Percentiles rank a stretch among this genome's conserved stretches.
Evolutionary conservation across 2,888 invertebrate genomes (phyloP).

Genomic region (Phortica magna): DNA sequence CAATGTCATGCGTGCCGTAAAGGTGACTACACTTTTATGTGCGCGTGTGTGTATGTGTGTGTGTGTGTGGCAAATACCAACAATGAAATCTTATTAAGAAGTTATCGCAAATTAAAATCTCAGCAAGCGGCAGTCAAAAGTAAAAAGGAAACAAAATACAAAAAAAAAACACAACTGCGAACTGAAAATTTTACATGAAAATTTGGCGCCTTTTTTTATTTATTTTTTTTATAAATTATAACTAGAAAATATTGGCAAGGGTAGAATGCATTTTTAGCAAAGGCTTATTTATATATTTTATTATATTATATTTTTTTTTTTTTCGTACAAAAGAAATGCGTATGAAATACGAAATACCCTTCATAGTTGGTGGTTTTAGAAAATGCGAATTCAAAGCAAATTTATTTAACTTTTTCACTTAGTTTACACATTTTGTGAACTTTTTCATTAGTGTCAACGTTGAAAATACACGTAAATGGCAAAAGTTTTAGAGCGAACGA

Average conservation of each 20-base stretch:
- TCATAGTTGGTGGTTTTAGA: too few species aligned
- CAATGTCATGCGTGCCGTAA: conserved; percentile 21
- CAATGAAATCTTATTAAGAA: conserved; percentile 72
- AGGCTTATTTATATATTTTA: too few species aligned
- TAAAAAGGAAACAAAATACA: too few species aligned
- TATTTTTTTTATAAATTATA: too few species aligned
- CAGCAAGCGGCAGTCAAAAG: conserved; percentile 60
- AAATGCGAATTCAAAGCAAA: conserved; percentile 13
- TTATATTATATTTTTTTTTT: too few species aligned
- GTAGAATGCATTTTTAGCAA: too few species aligned
- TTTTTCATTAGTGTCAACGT: conserved; percentile 35
- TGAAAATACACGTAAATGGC: conserved; percentile 38
- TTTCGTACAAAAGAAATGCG: too few species aligned
- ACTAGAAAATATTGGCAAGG: too few species aligned
- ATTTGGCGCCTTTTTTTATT: too few species aligned
- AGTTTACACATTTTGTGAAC: conserved; percentile 42
- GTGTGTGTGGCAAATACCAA: conserved; percentile 43
- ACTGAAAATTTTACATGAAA: too few species aligned
- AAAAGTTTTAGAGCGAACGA: conserved; percentile 30
- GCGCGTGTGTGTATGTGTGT: conserved; percentile 36
- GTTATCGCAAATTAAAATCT: conserved; percentile 72
- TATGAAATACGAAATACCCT: too few species aligned
- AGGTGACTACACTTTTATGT: conserved; percentile 22
- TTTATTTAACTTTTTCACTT: conserved; percentile 58
- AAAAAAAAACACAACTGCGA: conserved; percentile 6